Conservation (phyloP, 2,797 vertebrate genomes). For the Onychomys torridus region DNA sequence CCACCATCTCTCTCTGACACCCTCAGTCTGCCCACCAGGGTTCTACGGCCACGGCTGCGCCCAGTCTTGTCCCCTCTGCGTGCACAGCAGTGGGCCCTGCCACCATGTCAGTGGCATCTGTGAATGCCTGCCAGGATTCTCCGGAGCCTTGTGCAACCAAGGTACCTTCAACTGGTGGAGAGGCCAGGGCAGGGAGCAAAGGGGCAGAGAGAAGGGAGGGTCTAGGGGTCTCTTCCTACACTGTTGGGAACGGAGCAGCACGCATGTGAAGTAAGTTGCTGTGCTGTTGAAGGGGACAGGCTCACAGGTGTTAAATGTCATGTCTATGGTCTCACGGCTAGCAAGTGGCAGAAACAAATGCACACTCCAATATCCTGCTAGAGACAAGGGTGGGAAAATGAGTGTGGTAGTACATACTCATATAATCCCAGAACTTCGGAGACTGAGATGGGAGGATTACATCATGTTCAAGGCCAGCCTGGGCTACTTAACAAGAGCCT, state of each 20-base stretch:
- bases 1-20: not conserved
- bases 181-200: not conserved
- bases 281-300: not conserved
- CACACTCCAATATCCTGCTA: not conserved
- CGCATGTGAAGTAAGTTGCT: rapidly evolving
- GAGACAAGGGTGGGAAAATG: not conserved
- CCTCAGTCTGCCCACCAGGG: conserved; percentile 94
- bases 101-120: conserved; percentile 96
- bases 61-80: conserved; percentile 96
- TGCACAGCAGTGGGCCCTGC: conserved; percentile 96
- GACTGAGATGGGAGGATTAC: not conserved
- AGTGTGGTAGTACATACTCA: not conserved
- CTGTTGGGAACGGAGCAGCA: not conserved
- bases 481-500: not conserved
- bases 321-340: not conserved
- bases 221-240: not conserved
- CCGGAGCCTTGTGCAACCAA: conserved; percentile 96
- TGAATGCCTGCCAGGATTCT: conserved; percentile 96
- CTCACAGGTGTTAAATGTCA: not conserved
- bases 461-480: not conserved
- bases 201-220: not conserved
- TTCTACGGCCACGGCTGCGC: conserved; percentile 96
- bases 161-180: conserved; percentile 86
- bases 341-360: not conserved
- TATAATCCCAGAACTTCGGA: not conserved